Conservation (phyloP, 2,113 vertebrate species). For the Urocolius indicus region DNA sequence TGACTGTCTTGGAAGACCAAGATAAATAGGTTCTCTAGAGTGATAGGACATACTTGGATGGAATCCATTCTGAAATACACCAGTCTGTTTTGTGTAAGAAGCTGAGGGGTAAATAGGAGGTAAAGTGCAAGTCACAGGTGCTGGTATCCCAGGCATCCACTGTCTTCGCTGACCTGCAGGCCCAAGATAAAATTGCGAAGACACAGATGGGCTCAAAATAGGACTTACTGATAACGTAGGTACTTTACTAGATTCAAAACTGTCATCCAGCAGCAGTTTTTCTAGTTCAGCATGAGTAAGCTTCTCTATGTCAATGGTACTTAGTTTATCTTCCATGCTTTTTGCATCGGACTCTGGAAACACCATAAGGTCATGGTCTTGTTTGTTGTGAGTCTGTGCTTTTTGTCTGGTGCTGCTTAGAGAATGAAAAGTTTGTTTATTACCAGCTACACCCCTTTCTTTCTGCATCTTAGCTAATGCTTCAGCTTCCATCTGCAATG, state of each 20-base stretch:
- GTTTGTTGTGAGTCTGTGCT: conserved; percentile 68
- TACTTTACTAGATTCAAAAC: conserved; percentile 82
- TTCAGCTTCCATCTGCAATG: conserved; percentile 97
- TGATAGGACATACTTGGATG: conserved; percentile 80
- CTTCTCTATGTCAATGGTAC: conserved; percentile 89
- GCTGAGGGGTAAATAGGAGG: conserved; percentile 82
- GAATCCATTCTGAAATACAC: conserved; percentile 91
- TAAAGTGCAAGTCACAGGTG: conserved; percentile 78
- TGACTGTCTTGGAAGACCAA: conserved; percentile 80
- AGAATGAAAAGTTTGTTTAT: conserved; percentile 69
- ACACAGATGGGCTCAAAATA: conserved; percentile 84
- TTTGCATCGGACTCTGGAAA: conserved; percentile 91
- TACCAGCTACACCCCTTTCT: conserved; percentile 76
- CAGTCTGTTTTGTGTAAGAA: conserved; percentile 84
- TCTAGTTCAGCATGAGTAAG: conserved; percentile 92
- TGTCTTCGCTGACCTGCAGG: conserved; percentile 80
- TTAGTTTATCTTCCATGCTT: conserved; percentile 80
- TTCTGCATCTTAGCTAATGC: conserved; percentile 92
- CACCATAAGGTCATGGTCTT: conserved; percentile 94
- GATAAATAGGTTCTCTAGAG: conserved; percentile 77
- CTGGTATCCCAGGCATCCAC: conserved; percentile 83
- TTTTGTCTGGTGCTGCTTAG: conserved; percentile 69
- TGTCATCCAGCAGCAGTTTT: conserved; percentile 92
- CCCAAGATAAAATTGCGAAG: conserved; percentile 81
- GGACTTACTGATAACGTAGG: conserved; percentile 79